Conservation (phyloP, 2,797 vertebrate species). For the Picus viridis region DNA sequence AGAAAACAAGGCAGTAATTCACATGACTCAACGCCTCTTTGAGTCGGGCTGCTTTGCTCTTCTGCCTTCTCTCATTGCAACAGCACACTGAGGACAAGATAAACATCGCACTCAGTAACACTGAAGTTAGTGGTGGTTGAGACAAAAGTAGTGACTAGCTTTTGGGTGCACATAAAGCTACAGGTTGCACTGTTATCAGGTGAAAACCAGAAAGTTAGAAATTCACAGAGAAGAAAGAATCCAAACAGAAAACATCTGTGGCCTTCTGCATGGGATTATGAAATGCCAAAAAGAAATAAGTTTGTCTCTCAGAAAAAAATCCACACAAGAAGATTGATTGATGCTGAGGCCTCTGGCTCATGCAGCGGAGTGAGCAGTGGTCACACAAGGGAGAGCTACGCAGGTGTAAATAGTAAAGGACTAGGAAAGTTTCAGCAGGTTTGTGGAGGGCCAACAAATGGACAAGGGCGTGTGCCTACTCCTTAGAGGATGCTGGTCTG, state of each 20-base stretch:
- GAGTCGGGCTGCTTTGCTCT: background rate
- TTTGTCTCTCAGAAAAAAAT: background rate
- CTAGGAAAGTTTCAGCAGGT: background rate
- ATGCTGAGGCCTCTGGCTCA: background rate
- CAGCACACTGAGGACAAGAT: background rate
- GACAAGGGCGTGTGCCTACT: background rate
- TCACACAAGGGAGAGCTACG: rapidly evolving
- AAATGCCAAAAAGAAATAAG: background rate
- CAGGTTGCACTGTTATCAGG: background rate
- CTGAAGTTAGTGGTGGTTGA: background rate
- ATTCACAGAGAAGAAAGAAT: rapidly evolving
- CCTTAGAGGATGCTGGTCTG: background rate
- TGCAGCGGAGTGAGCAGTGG: background rate
- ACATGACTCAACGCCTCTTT: background rate
- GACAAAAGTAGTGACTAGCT: rapidly evolving
- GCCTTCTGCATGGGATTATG: background rate
- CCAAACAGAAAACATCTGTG: background rate
- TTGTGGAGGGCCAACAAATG: background rate
- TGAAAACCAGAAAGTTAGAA: background rate
- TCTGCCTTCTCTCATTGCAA: background rate
- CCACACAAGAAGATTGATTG: background rate
- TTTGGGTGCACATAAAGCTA: background rate
- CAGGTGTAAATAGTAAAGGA: background rate
- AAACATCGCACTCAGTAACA: background rate
- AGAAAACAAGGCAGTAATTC: background rate